Conservation (phyloP, 2,888 invertebrate genomes). For the Tetheella fluctuosa region DNA sequence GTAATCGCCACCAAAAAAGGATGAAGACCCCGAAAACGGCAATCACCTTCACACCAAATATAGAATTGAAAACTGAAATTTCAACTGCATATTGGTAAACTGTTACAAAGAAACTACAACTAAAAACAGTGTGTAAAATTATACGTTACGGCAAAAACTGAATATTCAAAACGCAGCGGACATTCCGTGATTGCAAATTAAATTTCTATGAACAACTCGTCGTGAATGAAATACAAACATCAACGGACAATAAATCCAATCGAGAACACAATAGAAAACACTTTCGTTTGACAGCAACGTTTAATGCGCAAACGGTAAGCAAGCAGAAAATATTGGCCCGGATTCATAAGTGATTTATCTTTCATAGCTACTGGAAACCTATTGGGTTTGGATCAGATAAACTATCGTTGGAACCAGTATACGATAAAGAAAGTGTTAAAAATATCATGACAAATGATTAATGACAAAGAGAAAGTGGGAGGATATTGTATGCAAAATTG, state of each 20-base stretch:
- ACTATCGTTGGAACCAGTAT: conserved; percentile 25
- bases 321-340: conserved; percentile 43
- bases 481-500: conserved; percentile 51
- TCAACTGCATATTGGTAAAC: not conserved
- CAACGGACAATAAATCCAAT: conserved; percentile 33
- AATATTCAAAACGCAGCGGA: conserved; percentile 7
- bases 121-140: conserved; percentile 5
- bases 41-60: conserved; percentile 8
- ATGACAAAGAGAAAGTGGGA: conserved; percentile 47
- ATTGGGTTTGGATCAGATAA: conserved; percentile 15
- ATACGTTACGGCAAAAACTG: conserved; percentile 6
- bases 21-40: conserved; percentile 3
- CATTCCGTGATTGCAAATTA: conserved; percentile 33
- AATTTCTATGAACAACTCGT: conserved; percentile 42
- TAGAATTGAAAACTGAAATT: conserved; percentile 1
- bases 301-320: conserved; percentile 18
- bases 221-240: conserved; percentile 3
- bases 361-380: conserved; percentile 36
- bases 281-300: conserved; percentile 38
- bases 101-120: conserved; percentile 5
- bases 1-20: conserved; percentile 9
- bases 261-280: conserved; percentile 41
- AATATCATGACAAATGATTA: conserved; percentile 42
- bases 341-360: conserved; percentile 55
- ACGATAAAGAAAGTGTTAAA: conserved; percentile 48